Percentiles rank a stretch among this genome's conserved stretches.
Conservation (phyloP, 2,113 vertebrate genomes). For the Brachypodius melanocephalos region DNA sequence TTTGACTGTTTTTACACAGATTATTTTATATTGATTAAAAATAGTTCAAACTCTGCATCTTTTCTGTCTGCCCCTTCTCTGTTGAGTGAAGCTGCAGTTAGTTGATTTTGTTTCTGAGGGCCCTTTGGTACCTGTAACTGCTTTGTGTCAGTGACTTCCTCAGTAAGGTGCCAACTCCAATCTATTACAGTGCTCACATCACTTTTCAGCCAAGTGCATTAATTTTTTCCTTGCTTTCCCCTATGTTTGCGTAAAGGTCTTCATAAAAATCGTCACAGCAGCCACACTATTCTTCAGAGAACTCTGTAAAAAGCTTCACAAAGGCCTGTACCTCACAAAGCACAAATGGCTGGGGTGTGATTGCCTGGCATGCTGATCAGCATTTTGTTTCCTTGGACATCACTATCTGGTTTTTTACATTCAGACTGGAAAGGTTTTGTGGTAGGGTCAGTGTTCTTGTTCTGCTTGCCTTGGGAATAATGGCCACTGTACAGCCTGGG, state of each 20-base stretch:
- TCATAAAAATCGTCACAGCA: not conserved
- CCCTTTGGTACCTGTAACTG: not conserved
- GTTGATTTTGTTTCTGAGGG: not conserved
- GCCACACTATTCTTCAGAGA: fast-evolving
- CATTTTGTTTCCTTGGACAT: not conserved
- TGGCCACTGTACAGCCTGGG: not conserved
- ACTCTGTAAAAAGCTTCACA: not conserved
- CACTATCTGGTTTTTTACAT: not conserved
- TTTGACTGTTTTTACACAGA: not conserved
- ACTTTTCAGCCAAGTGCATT: not conserved
- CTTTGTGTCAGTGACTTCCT: not conserved
- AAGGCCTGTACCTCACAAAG: not conserved
- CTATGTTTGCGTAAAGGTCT: not conserved
- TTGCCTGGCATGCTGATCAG: not conserved
- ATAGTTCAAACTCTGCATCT: not conserved
- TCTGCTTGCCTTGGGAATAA: not conserved
- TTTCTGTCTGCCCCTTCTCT: not conserved
- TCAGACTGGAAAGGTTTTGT: not conserved
- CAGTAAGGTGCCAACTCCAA: not conserved
- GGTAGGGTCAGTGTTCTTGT: not conserved
- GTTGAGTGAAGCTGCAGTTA: not conserved
- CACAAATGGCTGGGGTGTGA: not conserved
- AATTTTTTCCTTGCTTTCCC: not conserved
- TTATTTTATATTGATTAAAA: constrained; percentile 39
- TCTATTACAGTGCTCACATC: not conserved